phyloP scores from a whole-genome alignment of 1,140 invertebrate genomes.

The Brachionus koreanus region DNA sequence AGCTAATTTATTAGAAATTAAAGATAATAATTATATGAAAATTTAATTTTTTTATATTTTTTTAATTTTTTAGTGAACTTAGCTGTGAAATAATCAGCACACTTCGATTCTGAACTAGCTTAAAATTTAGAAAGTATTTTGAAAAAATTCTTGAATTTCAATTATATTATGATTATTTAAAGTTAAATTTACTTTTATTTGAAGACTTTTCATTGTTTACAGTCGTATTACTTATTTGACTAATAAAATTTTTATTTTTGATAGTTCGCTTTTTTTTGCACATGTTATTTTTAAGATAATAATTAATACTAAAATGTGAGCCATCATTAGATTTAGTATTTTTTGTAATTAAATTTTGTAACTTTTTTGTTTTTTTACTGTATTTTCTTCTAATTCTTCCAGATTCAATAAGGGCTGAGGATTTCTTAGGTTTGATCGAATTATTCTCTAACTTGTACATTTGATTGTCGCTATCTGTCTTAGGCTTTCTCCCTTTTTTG shows the following conservation, averaged over 20 bases:
- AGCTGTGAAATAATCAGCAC: too few species aligned
- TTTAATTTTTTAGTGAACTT: too few species aligned
- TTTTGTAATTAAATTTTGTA: neutral
- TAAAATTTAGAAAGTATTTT: too few species aligned
- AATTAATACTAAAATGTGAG: neutral
- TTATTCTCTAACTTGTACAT: neutral
- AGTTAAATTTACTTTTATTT: neutral
- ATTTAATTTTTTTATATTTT: too few species aligned
- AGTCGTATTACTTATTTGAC: neutral
- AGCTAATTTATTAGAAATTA: too few species aligned
- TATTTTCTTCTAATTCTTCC: constrained; percentile 16
- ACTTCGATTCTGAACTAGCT: too few species aligned
- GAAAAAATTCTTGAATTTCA: too few species aligned
- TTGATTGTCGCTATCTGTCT: neutral
- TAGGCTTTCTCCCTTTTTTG: neutral
- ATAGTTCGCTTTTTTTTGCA: neutral
- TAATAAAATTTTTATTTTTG: constrained; percentile 26
- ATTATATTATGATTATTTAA: too few species aligned
- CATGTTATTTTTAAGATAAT: neutral
- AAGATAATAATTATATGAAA: too few species aligned
- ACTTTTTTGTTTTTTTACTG: neutral
- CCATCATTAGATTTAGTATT: neutral
- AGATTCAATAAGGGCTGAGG: neutral
- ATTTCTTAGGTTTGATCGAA: neutral
- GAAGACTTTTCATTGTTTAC: neutral